Evolutionary conservation across 2,888 invertebrate genomes (phyloP).

Genomic region (Keiferia lycopersicella): DNA sequence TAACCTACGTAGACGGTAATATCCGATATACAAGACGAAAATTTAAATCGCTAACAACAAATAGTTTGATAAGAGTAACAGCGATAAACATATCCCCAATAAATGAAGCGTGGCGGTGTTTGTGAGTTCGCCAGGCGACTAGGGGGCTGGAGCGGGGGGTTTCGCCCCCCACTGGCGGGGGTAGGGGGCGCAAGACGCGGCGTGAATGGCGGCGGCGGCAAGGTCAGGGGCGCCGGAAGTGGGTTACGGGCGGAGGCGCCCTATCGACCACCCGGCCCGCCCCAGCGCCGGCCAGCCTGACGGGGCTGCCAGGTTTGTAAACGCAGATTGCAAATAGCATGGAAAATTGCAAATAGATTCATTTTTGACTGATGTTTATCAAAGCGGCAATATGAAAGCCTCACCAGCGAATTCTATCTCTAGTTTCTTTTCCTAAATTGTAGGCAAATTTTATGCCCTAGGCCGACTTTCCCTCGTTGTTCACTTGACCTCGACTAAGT

Average conservation of each 20-base stretch:
- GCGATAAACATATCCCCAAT: slow-evolving; percentile 41
- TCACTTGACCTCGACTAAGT: too few species aligned
- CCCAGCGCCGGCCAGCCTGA: slow-evolving; percentile 28
- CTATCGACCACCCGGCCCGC: slow-evolving; percentile 60
- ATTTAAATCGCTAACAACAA: slow-evolving; percentile 3
- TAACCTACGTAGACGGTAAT: neutral
- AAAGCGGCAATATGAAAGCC: too few species aligned
- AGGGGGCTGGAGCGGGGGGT: slow-evolving; percentile 37
- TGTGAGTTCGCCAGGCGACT: slow-evolving; percentile 46
- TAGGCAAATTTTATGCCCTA: too few species aligned
- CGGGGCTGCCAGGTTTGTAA: neutral
- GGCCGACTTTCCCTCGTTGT: too few species aligned
- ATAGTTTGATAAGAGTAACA: slow-evolving; percentile 31
- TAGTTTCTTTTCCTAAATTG: too few species aligned
- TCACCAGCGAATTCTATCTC: too few species aligned
- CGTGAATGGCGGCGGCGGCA: slow-evolving; percentile 74
- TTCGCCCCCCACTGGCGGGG: slow-evolving; percentile 30
- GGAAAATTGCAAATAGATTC: neutral
- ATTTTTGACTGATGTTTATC: neutral
- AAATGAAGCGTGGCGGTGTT: slow-evolving; percentile 57
- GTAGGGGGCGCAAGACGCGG: slow-evolving; percentile 62
- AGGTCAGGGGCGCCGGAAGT: slow-evolving; percentile 80
- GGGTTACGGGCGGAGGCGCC: slow-evolving; percentile 79
- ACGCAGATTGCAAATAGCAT: neutral
- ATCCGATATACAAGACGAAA: neutral